phyloP scores from a whole-genome alignment of 2,888 invertebrate genomes.

The Rotaria socialis region DNA sequence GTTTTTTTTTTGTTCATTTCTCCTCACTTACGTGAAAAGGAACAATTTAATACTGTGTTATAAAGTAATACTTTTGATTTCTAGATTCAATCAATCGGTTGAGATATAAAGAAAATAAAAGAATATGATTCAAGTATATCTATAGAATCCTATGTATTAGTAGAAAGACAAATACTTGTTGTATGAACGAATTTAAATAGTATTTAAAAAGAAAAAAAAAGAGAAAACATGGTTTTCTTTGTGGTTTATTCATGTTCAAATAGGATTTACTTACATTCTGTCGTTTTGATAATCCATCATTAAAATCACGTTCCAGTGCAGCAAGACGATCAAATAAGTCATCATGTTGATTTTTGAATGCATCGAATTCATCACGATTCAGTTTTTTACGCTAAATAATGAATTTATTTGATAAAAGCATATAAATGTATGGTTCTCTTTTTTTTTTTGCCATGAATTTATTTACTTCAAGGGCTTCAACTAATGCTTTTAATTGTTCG shows the following conservation, averaged over 20 bases:
- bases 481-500: constrained; percentile 41
- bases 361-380: constrained; percentile 31
- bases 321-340: neutral
- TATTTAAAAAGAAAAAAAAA: no score
- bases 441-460: neutral
- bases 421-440: neutral
- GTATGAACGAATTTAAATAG: no score
- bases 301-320: neutral
- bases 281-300: neutral
- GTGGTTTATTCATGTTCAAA: neutral
- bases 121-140: neutral
- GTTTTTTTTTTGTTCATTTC: no score
- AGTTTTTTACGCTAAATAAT: constrained; percentile 18
- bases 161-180: neutral
- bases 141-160: neutral
- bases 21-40: no score
- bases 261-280: neutral
- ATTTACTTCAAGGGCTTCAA: constrained; percentile 40
- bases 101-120: neutral
- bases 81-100: neutral
- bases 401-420: neutral
- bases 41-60: no score
- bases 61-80: neutral
- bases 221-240: no score
- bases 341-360: neutral